A percentile compares a stretch with the other conserved stretches of the same genome.
Conservation (phyloP, 2,113 vertebrate genomes). For the Microtus oregoni region DNA sequence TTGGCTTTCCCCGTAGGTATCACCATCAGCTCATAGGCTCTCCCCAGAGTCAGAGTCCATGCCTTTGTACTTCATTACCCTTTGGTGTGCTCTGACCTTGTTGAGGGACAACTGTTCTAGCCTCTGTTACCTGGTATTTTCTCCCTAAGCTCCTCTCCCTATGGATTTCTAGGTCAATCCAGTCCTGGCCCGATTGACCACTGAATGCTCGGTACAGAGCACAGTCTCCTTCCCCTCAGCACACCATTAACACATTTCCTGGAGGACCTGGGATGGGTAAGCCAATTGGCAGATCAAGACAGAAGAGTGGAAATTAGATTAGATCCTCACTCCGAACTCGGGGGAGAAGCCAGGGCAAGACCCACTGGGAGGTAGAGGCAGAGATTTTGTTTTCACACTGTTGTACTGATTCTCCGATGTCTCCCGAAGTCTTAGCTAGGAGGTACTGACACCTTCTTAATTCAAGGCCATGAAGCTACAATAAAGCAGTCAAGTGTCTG, state of each 20-base stretch:
- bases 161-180: conserved; percentile 30
- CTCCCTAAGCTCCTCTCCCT: neutral
- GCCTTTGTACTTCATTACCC: neutral
- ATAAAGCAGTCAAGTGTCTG: neutral
- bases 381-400: neutral
- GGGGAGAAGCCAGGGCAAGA: conserved; percentile 35
- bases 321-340: conserved; percentile 50
- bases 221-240: neutral
- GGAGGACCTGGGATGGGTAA: neutral
- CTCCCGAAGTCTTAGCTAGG: neutral
- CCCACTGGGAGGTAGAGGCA: neutral
- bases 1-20: neutral
- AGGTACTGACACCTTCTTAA: conserved; percentile 7
- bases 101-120: neutral
- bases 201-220: neutral
- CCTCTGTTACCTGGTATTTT: neutral
- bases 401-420: neutral
- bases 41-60: neutral
- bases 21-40: neutral
- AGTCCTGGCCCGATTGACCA: neutral
- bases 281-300: conserved; percentile 58
- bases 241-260: conserved; percentile 34
- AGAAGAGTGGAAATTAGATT: conserved; percentile 67
- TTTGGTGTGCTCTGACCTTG: neutral
- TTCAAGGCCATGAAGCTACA: neutral